Evolutionary conservation across 2,797 vertebrate genomes (phyloP).

Genomic region (Carduelis carduelis): DNA sequence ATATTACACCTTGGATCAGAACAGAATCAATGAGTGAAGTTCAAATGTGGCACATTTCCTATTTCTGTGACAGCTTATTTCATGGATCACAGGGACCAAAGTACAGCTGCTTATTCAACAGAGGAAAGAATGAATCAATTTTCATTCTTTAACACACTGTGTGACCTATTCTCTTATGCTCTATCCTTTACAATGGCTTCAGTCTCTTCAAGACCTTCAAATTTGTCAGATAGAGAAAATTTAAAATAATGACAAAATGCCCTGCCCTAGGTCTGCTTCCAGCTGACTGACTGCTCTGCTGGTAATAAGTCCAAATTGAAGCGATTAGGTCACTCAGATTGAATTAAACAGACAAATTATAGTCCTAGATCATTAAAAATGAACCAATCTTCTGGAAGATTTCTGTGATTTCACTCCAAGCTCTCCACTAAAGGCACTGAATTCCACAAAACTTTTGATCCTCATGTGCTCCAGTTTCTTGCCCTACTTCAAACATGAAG

Average conservation of each 20-base stretch:
- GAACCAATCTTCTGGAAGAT: constrained; percentile 17
- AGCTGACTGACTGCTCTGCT: constrained; percentile 71
- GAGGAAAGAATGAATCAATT: constrained; percentile 78
- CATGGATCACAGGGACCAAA: constrained; percentile 84
- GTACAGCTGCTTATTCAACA: constrained; percentile 77
- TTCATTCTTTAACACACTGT: constrained; percentile 75
- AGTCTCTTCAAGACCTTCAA: constrained; percentile 74
- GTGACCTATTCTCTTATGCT: constrained; percentile 69
- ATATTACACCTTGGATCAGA: constrained; percentile 68
- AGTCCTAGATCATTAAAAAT: constrained; percentile 70
- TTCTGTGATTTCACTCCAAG: not conserved
- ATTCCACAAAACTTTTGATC: not conserved
- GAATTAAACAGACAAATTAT: constrained; percentile 70
- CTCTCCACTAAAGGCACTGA: not conserved
- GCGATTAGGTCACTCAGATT: constrained; percentile 55
- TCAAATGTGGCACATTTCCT: constrained; percentile 76
- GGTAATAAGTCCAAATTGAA: constrained; percentile 74
- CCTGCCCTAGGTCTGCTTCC: constrained; percentile 74
- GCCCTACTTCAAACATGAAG: not conserved
- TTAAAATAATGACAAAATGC: constrained; percentile 71
- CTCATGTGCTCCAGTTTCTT: constrained; percentile 8
- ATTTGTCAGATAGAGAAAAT: constrained; percentile 76
- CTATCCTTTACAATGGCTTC: constrained; percentile 52
- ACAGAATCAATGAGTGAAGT: constrained; percentile 72
- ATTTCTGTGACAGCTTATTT: constrained; percentile 84